Base-by-base conservation (phyloP, 2,113 vertebrate genomes). In the Rhinolophus sinicus region DNA sequence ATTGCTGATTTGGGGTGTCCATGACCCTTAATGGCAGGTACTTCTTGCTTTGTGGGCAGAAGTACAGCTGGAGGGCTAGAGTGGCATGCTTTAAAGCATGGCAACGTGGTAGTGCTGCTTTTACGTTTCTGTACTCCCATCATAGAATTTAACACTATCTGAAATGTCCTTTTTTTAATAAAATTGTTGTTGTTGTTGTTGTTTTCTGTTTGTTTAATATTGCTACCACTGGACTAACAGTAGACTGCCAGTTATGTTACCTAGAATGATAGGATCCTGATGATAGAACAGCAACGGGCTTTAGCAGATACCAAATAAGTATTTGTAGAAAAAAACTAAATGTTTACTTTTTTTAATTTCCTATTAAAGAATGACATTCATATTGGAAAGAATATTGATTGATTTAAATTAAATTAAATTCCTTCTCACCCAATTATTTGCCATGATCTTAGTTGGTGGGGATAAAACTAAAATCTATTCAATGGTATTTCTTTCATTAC, bases 251-350 rank as follows among this genome's bases (percentile, higher is more conserved):
- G 8, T 81, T 58, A 50, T n/a, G 18, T 38, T 35, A 81, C 26
- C 30, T 64, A 21, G 13, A 91, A 54, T 94, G 69, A 86, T 18
- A 78, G 67, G 8, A n/a, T 82, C 38, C 18, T 64, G 28, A 72
- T 72, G 16, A 28, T 52, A 70, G 50, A 50, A 38, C 16, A 76
- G 5, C 1, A 80, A 84, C 78, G 90, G 35, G 58, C 35, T 89
- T 88, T 14, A 72, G 44, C n/a, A 92, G 72, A 70, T 21, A 22
- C 35, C 80, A 80, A 65, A 24, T 35, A 88, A 95, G 77, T 72
- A 33, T 80, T 70, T 65, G 50, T 50, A 82, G 24, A 30, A 88
- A 56, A 56, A 86, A 50, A 16, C n/a, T 21, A 82, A 75, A 26
- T 15, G 19, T 64, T 67, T 8, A 8, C 33, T 80, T 35, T 86